Conservation (phyloP, 2,888 invertebrate genomes). For the Cartodere bifasciata region DNA sequence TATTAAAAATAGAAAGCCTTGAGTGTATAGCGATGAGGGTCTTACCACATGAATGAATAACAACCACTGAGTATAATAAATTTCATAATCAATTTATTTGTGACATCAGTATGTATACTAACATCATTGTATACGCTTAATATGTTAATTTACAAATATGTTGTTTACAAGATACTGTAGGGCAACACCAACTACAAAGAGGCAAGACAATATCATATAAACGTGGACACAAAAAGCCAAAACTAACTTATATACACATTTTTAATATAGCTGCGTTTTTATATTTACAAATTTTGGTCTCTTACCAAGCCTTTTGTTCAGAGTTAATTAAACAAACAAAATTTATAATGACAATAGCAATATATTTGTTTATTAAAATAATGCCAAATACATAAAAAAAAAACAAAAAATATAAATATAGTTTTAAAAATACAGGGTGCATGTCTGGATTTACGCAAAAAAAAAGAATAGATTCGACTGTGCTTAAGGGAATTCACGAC, state of each 20-base stretch:
- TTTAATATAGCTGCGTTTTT: slow-evolving; percentile 1
- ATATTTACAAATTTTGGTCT: slow-evolving; percentile 7
- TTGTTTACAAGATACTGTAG: slow-evolving; percentile 15
- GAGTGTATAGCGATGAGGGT: slow-evolving; percentile 17
- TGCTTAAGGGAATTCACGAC: too few species aligned
- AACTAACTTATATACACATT: slow-evolving; percentile 10
- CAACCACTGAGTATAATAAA: slow-evolving; percentile 25
- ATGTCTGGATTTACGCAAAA: too few species aligned
- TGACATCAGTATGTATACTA: slow-evolving; percentile 28
- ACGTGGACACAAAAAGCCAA: slow-evolving; percentile 11
- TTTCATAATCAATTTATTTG: slow-evolving; percentile 32
- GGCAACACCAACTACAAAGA: slow-evolving; percentile 25
- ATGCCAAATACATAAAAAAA: slow-evolving; percentile 32
- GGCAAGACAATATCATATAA: slow-evolving; percentile 29
- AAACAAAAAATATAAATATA: slow-evolving; percentile 18
- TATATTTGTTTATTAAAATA: slow-evolving; percentile 34
- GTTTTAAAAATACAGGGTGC: slow-evolving; percentile 17
- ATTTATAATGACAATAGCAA: slow-evolving; percentile 30
- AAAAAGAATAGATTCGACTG: too few species aligned
- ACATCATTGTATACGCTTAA: slow-evolving; percentile 23
- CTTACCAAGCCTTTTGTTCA: slow-evolving; percentile 7
- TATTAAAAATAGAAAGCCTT: slow-evolving; percentile 11
- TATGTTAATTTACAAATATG: slow-evolving; percentile 21
- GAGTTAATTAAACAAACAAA: slow-evolving; percentile 23
- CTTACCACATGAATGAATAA: slow-evolving; percentile 20